Evolutionary conservation across 2,113 vertebrate species (phyloP).

Genomic region (Phaethon lepturus): DNA sequence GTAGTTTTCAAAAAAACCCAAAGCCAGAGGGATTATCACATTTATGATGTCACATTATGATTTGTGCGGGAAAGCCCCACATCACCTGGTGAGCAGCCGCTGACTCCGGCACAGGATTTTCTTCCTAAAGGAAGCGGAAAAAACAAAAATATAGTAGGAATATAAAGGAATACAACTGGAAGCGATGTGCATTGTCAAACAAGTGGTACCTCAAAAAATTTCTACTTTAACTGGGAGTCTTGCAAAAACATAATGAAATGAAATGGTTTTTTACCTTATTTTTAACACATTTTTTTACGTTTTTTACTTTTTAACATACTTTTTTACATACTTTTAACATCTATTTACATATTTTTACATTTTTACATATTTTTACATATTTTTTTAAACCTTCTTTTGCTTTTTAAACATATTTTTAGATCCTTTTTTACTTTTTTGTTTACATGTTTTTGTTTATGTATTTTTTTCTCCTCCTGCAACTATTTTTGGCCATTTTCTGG

Average conservation of each 20-base stretch:
- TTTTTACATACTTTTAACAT: neutral
- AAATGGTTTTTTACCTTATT: no score
- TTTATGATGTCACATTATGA: neutral
- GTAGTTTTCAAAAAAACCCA: neutral
- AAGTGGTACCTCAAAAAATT: neutral
- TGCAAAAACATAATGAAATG: neutral
- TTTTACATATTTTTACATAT: no score
- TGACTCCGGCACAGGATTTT: neutral
- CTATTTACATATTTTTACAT: neutral
- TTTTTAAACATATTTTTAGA: neutral
- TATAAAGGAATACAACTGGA: neutral
- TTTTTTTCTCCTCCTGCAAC: neutral
- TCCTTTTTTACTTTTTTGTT: neutral
- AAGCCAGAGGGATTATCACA: neutral
- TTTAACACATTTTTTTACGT: neutral
- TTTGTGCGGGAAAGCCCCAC: accelerated
- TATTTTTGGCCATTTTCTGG: neutral
- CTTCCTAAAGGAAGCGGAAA: neutral
- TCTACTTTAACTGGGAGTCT: accelerated
- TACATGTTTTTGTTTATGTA: neutral
- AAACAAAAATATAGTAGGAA: neutral
- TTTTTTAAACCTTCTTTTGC: neutral
- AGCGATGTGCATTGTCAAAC: accelerated
- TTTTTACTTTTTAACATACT: neutral
- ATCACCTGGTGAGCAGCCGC: neutral